Evolutionary conservation across 1,140 invertebrate species (phyloP), one percentile per base, ranked within the genome.

Genomic region (Listronotus bonariensis): DNA sequence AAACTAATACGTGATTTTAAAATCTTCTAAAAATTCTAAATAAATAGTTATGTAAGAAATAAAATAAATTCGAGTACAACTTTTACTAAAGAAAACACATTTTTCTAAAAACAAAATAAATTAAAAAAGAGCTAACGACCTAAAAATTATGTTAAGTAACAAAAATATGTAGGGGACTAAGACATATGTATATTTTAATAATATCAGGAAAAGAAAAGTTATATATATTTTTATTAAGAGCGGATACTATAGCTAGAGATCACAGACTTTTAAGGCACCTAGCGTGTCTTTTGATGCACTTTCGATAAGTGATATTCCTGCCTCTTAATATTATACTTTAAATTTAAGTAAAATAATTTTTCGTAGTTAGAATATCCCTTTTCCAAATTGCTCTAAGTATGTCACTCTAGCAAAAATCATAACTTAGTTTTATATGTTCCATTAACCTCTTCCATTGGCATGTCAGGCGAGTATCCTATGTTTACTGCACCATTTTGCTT

Each of bases 351-450:
- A 26, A 26, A 26, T 36, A 36, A 26, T 26, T 36, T 36, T 3
- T 36, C 3, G 34, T 36, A 4, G 11, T 36, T 8, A 10, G 18
- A 32, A 49, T 11, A 59, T 51, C 15, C 45, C 49, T 14, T 15
- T 42, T 36, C 46, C 10, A 18, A 38, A 31, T 34, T 12, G 15
- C 9, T 34, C 18, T 18, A n/a, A n/a, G n/a, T n/a, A 18, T 18
- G 17, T 61, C 14, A 41, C 64, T 66, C 60, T 64, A 60, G 65
- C 65, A 14, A 17, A 57, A 63, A 72, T 72, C 70, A 72, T 63
- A 70, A 72, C 45, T 68, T 71, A 12, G 69, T 69, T 45, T 67
- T 72, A 49, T 69, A 69, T 36, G 70, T 57, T n/a, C 67, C 64
- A 41, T 72, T 65, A 1, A 69, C 36, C 40, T 63, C 55, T 45